Conservation (phyloP, 2,113 vertebrate species). For the Grammatotria lemairii region DNA sequence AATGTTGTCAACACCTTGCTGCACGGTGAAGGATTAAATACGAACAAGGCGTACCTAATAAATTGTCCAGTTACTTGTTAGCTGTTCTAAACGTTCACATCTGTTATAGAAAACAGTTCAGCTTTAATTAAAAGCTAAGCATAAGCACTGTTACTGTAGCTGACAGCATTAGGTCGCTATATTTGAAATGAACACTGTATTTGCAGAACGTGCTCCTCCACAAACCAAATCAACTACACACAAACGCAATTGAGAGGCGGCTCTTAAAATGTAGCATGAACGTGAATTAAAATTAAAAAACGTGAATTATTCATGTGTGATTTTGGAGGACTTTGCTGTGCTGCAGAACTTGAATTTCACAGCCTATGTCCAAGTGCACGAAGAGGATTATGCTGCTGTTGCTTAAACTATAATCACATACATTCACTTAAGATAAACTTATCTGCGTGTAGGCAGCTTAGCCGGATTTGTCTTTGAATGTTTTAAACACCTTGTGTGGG, state of each 20-base stretch:
- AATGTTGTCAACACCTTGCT: not conserved
- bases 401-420: slow-evolving; percentile 1
- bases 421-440: slow-evolving; percentile 21
- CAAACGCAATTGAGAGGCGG: not conserved
- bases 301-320: not conserved
- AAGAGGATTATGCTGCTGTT: slow-evolving; percentile 12
- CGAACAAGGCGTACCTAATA: not conserved
- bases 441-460: slow-evolving; percentile 12
- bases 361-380: not conserved
- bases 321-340: not conserved
- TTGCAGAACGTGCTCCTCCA: not conserved
- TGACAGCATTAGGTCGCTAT: not conserved
- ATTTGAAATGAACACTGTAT: not conserved
- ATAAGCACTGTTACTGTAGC: not conserved
- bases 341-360: not conserved
- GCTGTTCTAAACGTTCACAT: not conserved
- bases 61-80: not conserved
- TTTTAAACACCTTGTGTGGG: not conserved
- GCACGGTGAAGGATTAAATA: not conserved
- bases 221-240: not conserved
- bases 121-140: not conserved
- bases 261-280: not conserved
- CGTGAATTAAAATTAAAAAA: not conserved
- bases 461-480: slow-evolving; percentile 4
- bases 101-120: not conserved